These are phyloP conservation scores for Gambusia holbrooki DNA, from an alignment of 2,113 vertebrate species.

Conservation along the genomic window DNA sequence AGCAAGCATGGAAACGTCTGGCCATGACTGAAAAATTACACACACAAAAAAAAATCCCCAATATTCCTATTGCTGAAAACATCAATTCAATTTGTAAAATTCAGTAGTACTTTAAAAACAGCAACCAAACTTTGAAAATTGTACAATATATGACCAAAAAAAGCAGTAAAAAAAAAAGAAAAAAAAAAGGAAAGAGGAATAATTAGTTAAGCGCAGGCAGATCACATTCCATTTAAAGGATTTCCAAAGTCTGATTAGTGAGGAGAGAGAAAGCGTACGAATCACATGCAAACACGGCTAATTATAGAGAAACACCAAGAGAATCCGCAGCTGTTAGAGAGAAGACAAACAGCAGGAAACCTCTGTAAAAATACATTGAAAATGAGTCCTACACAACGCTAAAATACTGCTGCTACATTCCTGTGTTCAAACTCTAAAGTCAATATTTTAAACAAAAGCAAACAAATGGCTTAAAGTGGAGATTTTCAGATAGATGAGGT, in stretches of 20 bases:
- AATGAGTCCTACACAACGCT: slow-evolving; percentile 7
- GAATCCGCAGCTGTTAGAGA: slow-evolving; percentile 43
- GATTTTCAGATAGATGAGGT: slow-evolving; percentile 39
- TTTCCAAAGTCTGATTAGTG: slow-evolving; percentile 40
- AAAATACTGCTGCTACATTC: not conserved
- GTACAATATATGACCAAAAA: not conserved
- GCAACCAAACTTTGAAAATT: not conserved
- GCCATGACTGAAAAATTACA: not conserved
- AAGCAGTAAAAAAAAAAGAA: not conserved
- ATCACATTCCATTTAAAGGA: slow-evolving; percentile 3
- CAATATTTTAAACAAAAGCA: not conserved
- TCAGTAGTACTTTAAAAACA: not conserved
- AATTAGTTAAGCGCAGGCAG: slow-evolving; percentile 27
- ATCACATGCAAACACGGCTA: slow-evolving; percentile 83
- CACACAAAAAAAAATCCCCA: not conserved
- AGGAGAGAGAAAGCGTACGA: slow-evolving; percentile 51
- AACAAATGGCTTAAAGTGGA: not conserved
- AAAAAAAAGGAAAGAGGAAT: slow-evolving; percentile 15
- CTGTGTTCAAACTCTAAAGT: not conserved
- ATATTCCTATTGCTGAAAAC: slow-evolving; percentile 6
- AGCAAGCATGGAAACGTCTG: not conserved
- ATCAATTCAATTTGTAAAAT: not conserved
- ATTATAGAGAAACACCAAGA: slow-evolving; percentile 51
- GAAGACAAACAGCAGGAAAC: slow-evolving; percentile 51
- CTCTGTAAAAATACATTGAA: slow-evolving; percentile 59